phyloP scores from a whole-genome alignment of 2,113 vertebrate genomes.

The Hucho hucho region DNA sequence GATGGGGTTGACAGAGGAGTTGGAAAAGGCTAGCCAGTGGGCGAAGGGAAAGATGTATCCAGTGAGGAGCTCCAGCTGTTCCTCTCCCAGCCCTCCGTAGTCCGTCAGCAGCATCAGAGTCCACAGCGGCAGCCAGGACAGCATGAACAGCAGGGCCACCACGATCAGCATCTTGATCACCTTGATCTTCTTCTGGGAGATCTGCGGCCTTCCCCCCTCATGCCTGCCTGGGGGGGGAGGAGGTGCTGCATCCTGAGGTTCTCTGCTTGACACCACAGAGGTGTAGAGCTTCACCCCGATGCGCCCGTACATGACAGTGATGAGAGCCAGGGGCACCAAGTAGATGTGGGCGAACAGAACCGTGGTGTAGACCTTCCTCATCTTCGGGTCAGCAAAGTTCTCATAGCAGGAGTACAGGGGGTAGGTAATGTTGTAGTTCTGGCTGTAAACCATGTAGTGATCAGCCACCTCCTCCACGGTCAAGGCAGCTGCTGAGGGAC shows the following conservation, averaged over 20 bases:
- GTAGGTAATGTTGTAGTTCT: slow-evolving; percentile 65
- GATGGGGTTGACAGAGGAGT: slow-evolving; percentile 80
- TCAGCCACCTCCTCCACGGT: slow-evolving; percentile 69
- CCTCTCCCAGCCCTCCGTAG: slow-evolving; percentile 65
- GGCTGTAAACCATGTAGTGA: slow-evolving; percentile 69
- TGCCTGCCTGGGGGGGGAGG: slow-evolving; percentile 30
- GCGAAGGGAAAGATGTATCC: slow-evolving; percentile 79
- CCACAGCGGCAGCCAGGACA: slow-evolving; percentile 83
- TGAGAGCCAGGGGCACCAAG: slow-evolving; percentile 71
- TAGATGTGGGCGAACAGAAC: slow-evolving; percentile 78
- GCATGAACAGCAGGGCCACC: slow-evolving; percentile 77
- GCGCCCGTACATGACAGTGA: slow-evolving; percentile 74
- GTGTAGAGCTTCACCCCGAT: slow-evolving; percentile 76
- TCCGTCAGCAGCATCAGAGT: slow-evolving; percentile 78
- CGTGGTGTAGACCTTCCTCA: slow-evolving; percentile 78
- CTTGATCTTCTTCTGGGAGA: slow-evolving; percentile 74
- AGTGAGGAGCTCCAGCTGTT: slow-evolving; percentile 70
- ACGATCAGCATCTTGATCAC: slow-evolving; percentile 81
- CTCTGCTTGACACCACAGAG: slow-evolving; percentile 53
- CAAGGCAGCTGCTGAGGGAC: slow-evolving; percentile 72
- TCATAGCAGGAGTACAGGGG: slow-evolving; percentile 78
- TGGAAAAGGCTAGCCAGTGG: slow-evolving; percentile 82
- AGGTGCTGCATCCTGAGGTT: slow-evolving; percentile 37
- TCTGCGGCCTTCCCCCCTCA: slow-evolving; percentile 33
- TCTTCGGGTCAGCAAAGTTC: slow-evolving; percentile 72